Base-by-base conservation (phyloP, 2,113 vertebrate species). In the Lycaon pictus region DNA sequence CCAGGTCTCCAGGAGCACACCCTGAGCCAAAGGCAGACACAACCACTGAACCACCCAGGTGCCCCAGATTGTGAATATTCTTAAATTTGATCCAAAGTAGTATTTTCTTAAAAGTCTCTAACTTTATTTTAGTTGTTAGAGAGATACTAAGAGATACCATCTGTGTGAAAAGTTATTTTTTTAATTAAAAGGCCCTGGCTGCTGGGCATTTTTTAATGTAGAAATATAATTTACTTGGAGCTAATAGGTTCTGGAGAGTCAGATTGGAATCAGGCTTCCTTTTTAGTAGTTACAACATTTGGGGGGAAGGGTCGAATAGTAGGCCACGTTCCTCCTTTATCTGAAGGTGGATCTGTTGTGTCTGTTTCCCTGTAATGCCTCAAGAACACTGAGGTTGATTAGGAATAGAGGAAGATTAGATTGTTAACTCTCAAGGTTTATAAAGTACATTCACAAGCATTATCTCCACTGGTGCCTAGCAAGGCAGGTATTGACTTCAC, bases 371-470 rank as follows among this genome's bases (percentile, higher is more conserved):
- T 0, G 9, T 23, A 27, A 11, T 0, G 56, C 85, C 90, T 22
- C 32, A 0, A 1, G 88, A 43, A 8, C 32, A 1, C 0, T 0
- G 8, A 20, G n/a, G 29, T n/a, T 9, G 81, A 20, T 16, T 8
- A 19, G 69, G 67, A 27, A 22, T 5, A 13, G 79, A 23, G 10
- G 11, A 10, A 25, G 19, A 7, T 4, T 9, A n/a, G 85, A 8
- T 4, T 25, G 48, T 25, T 8, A 15, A 11, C 29, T 7, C 82
- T 32, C 23, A 2, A 48, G 9, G 25, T 15, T 48, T 11, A 4
- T 6, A 0, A 7, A 20, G 58, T 12, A 12, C 0, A 0, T 20
- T 67, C 58, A 15, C 32, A 0, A 0, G 5, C 0, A 0, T 29
- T 7, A 11, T 7, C 25, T 76, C 1, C 13, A 13, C 13, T 6